Evolutionary conservation across 1,140 invertebrate species (phyloP), one percentile per base, ranked within the genome.

Genomic region (Battus philenor): DNA sequence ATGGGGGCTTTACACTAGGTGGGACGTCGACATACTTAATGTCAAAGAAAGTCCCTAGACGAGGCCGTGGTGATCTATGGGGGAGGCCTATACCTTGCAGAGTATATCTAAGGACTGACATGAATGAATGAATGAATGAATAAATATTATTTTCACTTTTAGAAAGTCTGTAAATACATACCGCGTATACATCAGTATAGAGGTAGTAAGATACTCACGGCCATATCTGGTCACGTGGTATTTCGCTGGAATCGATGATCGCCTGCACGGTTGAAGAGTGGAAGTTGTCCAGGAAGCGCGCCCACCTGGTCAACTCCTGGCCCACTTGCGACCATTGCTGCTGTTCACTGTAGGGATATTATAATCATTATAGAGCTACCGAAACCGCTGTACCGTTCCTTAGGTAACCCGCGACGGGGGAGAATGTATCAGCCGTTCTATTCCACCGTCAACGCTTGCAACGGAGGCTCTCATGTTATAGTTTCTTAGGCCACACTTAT

Each of bases 261-360:
- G 22, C 44, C 34, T 68, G 61, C 17, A 70, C 58, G 39, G 64
- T 51, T 41, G 33, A 32, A 0, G 75, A 79, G 57, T 84, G 74
- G 47, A 47, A 76, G 64, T 73, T 81, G 26, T 84, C 80, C 9
- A 84, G 61, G 71, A 84, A 84, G 20, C 77, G 72, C 26, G 67
- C 75, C 72, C 80, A 77, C 5, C 74, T 65, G 3, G 60, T 58
- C 56, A 84, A 41, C 59, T 81, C 74, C 39, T 80, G 69, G 0
- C 68, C 69, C 36, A 71, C 63, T 3, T 60, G 52, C n/a, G 66
- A 45, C 80, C 80, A 84, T 4, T 65, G 49, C 39, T 53, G 59
- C 13, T 78, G n/a, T n/a, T n/a, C n/a, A n/a, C n/a, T n/a, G n/a
- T n/a, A n/a, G n/a, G n/a, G n/a, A n/a, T n/a, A n/a, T n/a, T n/a